Conservation (phyloP, 2,113 vertebrate genomes). For the Daboia siamensis region DNA sequence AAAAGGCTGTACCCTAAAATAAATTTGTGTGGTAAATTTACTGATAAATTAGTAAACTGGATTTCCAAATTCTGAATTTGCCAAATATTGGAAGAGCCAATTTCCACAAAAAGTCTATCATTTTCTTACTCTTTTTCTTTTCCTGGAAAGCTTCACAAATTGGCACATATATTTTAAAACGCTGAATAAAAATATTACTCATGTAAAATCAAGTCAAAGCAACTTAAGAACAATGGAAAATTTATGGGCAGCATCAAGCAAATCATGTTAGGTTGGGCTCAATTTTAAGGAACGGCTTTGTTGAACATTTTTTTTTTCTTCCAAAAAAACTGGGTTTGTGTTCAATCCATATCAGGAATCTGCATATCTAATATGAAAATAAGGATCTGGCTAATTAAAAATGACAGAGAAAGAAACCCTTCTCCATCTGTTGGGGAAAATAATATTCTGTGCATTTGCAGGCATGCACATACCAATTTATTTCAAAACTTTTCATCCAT, state of each 20-base stretch:
- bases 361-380: not conserved
- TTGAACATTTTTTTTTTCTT: not conserved
- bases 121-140: not conserved
- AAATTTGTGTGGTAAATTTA: not conserved
- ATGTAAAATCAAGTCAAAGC: not conserved
- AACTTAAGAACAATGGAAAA: not conserved
- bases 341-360: not conserved
- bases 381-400: not conserved
- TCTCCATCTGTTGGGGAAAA: not conserved
- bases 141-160: not conserved
- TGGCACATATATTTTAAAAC: not conserved
- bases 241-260: not conserved
- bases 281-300: not conserved
- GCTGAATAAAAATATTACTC: not conserved
- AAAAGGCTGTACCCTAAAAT: not conserved
- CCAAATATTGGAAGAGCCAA: not conserved
- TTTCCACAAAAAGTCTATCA: not conserved
- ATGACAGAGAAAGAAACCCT: not conserved
- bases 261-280: not conserved
- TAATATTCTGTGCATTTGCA: not conserved
- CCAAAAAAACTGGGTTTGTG: not conserved
- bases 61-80: not conserved
- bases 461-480: not conserved
- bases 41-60: not conserved
- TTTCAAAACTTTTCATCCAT: not conserved